phyloP scores from a whole-genome alignment of 2,113 vertebrate genomes.

The Ibidorhyncha struthersii region DNA sequence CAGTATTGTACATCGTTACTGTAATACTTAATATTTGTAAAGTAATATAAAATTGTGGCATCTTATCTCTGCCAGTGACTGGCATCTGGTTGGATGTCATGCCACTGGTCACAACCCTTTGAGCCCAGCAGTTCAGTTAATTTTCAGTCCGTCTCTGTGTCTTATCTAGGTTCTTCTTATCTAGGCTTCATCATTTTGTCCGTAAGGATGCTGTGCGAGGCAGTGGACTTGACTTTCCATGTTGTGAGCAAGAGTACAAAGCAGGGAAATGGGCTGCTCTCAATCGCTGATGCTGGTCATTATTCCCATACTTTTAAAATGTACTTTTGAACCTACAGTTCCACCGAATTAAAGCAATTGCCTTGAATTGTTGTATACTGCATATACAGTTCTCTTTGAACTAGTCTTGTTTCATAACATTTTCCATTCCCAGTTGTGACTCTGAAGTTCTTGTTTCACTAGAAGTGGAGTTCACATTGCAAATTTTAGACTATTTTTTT shows the following conservation, averaged over 20 bases:
- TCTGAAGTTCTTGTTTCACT: not conserved
- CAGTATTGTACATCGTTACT: not conserved
- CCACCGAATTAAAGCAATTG: not conserved
- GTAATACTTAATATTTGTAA: not conserved
- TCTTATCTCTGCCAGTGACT: not conserved
- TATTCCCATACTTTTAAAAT: not conserved
- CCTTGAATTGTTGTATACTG: not conserved
- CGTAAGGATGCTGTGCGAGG: not conserved
- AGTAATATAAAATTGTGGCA: not conserved
- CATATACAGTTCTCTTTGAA: not conserved
- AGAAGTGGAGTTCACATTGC: not conserved
- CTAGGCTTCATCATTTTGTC: not conserved
- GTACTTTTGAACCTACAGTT: not conserved
- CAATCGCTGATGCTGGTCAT: not conserved
- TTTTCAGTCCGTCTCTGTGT: not conserved
- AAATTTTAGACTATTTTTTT: not conserved
- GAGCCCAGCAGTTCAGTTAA: not conserved
- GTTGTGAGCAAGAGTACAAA: not conserved
- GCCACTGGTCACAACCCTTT: not conserved
- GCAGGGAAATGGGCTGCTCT: not conserved
- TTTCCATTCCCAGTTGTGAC: not conserved
- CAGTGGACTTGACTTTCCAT: not conserved
- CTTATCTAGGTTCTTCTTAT: not conserved
- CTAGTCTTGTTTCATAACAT: not conserved
- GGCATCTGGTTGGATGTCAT: rapidly evolving